phyloP scores from a whole-genome alignment of 1,140 invertebrate genomes.

The Ptiloglossa arizonensis region DNA sequence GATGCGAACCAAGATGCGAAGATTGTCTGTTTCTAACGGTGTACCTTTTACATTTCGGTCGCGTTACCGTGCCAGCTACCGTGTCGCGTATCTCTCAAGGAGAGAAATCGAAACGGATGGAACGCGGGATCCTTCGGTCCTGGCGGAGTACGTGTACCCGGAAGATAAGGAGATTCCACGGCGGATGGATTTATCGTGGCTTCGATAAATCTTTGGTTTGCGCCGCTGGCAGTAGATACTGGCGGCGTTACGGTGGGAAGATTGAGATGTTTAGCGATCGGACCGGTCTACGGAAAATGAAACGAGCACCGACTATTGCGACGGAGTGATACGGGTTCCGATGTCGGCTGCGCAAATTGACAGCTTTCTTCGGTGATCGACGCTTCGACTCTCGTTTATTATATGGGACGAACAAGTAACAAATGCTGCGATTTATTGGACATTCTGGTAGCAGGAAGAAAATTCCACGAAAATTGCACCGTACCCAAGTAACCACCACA shows the following conservation, averaged over 20 bases:
- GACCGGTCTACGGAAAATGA: background rate
- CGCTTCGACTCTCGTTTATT: background rate
- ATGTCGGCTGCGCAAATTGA: background rate
- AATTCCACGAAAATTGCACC: background rate
- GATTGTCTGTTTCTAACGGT: too few species aligned
- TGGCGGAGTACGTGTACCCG: background rate
- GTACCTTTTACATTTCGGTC: too few species aligned
- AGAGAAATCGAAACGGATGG: constrained; percentile 14
- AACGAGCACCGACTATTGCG: background rate
- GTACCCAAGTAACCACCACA: too few species aligned
- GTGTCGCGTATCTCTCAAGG: too few species aligned
- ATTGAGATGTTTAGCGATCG: constrained; percentile 16
- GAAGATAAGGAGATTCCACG: constrained; percentile 29
- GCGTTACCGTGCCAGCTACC: too few species aligned
- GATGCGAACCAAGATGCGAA: too few species aligned
- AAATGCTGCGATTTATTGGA: background rate
- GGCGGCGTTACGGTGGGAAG: constrained; percentile 11
- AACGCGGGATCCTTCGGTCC: background rate
- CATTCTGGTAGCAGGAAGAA: too few species aligned
- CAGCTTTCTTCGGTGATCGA: constrained; percentile 11
- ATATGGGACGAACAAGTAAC: background rate
- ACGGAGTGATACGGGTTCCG: background rate
- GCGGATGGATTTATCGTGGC: constrained; percentile 24
- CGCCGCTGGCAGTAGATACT: background rate
- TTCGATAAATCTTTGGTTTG: constrained; percentile 36